A percentile compares a stretch with the other conserved stretches of the same genome.
phyloP scores from a whole-genome alignment of 2,113 vertebrate species.

The Dolichallabes microphthalmus region DNA sequence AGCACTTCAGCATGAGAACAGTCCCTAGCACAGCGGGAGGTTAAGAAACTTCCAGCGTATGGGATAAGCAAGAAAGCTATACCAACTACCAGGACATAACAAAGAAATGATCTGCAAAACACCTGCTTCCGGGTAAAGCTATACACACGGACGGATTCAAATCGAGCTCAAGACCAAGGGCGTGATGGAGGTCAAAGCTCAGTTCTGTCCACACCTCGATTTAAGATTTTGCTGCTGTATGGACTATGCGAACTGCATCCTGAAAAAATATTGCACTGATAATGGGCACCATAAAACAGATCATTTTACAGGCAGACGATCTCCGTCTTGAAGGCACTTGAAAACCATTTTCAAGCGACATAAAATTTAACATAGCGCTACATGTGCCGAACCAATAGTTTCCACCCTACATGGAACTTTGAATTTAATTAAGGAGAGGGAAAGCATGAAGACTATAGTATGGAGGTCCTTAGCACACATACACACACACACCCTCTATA shows the following conservation, averaged over 20 bases:
- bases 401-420: conserved; percentile 85
- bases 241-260: conserved; percentile 68
- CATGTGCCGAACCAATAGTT: conserved; percentile 92
- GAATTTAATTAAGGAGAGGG: conserved; percentile 85
- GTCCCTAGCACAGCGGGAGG: neutral
- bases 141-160: neutral
- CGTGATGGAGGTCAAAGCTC: conserved; percentile 68
- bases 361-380: conserved; percentile 99
- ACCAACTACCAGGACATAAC: neutral
- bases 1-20: conserved; percentile 19
- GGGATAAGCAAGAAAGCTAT: neutral
- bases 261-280: conserved; percentile 73
- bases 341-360: conserved; percentile 96
- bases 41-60: conserved; percentile 6
- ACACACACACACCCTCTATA: neutral
- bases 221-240: conserved; percentile 64
- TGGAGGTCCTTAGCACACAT: conserved; percentile 41
- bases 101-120: conserved; percentile 6
- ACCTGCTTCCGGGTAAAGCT: conserved; percentile 1
- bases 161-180: conserved; percentile 63
- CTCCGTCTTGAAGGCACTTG: conserved; percentile 87
- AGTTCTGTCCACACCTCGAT: conserved; percentile 70
- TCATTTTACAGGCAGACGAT: conserved; percentile 92
- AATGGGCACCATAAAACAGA: conserved; percentile 83
- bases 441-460: conserved; percentile 57